Evolutionary conservation across 2,888 invertebrate species (phyloP).

Genomic region (Prosopocoilus inquinatus): DNA sequence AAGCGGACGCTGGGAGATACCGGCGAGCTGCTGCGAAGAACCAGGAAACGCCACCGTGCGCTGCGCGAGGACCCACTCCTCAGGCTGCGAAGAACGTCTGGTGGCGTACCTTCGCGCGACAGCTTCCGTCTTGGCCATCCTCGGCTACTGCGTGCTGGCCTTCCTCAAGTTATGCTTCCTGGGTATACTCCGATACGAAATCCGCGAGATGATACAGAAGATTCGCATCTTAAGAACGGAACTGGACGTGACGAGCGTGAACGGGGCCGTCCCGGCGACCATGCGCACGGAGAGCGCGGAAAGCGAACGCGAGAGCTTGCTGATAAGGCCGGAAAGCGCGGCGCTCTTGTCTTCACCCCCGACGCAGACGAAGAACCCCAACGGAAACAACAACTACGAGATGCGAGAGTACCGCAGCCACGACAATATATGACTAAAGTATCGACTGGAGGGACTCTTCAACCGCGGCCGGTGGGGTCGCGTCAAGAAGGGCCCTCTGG

Average conservation of each 20-base stretch:
- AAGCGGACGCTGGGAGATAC: constrained; percentile 39
- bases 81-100: constrained; percentile 72
- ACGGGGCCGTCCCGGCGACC: constrained; percentile 59
- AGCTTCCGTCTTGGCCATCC: constrained; percentile 71
- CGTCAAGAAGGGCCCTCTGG: constrained; percentile 52
- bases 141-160: constrained; percentile 83
- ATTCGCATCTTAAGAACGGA: constrained; percentile 76
- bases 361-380: constrained; percentile 58
- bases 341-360: constrained; percentile 47
- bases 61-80: constrained; percentile 48
- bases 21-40: constrained; percentile 42
- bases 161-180: constrained; percentile 88
- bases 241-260: constrained; percentile 56
- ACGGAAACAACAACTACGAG: constrained; percentile 78
- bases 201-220: constrained; percentile 89
- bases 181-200: constrained; percentile 82
- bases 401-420: constrained; percentile 66
- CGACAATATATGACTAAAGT: constrained; percentile 71
- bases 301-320: constrained; percentile 60
- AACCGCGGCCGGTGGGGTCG: constrained; percentile 54
- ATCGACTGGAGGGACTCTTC: constrained; percentile 71
- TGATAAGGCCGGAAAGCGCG: constrained; percentile 56
- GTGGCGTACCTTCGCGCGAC: constrained; percentile 74
- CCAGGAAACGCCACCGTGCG: constrained; percentile 27
- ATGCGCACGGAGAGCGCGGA: constrained; percentile 50